A percentile compares a stretch with the other conserved stretches of the same genome.
These are phyloP conservation scores for Hoplias malabaricus DNA, from an alignment of 2,113 vertebrate genomes.

Conservation along the genomic window DNA sequence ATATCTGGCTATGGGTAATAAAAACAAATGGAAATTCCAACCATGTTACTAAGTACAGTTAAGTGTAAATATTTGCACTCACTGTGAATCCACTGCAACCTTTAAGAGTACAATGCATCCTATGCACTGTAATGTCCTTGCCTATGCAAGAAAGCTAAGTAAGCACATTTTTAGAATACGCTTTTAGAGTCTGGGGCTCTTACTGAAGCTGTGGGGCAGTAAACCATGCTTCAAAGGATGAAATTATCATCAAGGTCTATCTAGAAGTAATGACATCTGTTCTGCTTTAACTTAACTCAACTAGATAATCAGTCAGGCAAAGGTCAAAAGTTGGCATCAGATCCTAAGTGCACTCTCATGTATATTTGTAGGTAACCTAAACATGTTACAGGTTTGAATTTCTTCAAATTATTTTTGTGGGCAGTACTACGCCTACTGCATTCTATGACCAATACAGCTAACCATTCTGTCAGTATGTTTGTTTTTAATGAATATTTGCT, in stretches of 20 bases:
- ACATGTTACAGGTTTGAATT: constrained; percentile 43
- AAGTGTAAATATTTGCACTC: constrained; percentile 57
- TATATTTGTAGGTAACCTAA: constrained; percentile 1
- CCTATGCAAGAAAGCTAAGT: constrained; percentile 23
- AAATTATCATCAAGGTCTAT: not conserved
- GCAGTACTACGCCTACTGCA: constrained; percentile 24
- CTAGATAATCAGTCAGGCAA: constrained; percentile 56
- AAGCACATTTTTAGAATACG: constrained; percentile 37
- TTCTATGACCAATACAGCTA: constrained; percentile 28
- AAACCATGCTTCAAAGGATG: not conserved
- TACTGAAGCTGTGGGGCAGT: not conserved
- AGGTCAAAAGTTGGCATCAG: constrained; percentile 50
- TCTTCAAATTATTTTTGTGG: constrained; percentile 47
- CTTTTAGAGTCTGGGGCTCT: too few species aligned
- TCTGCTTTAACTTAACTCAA: constrained; percentile 53
- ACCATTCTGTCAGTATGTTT: constrained; percentile 32
- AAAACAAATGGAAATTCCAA: constrained; percentile 62
- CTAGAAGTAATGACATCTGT: constrained; percentile 51
- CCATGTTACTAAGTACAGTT: constrained; percentile 59
- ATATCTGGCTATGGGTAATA: constrained; percentile 56
- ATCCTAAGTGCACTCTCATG: constrained; percentile 37
- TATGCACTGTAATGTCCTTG: constrained; percentile 13
- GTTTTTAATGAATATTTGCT: constrained; percentile 40
- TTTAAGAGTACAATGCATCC: constrained; percentile 55
- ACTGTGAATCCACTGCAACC: constrained; percentile 55